Percentiles rank a stretch among this genome's conserved stretches.
Conservation (phyloP, 2,113 vertebrate species). For the Vanacampus margaritifer region DNA sequence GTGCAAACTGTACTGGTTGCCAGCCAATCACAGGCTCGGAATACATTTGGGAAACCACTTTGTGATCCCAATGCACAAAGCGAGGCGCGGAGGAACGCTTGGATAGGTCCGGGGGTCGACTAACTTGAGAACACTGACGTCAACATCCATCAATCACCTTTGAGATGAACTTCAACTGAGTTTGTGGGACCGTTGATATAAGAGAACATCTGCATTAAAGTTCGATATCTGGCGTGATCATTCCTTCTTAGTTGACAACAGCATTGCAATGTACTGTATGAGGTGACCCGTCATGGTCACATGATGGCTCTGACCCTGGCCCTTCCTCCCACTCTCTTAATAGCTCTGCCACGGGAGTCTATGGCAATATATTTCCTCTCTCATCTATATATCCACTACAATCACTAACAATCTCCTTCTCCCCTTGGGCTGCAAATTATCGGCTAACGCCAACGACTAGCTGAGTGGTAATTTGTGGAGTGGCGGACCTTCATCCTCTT, state of each 20-base stretch:
- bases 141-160: not conserved
- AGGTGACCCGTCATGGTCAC: not conserved
- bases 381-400: constrained; percentile 57
- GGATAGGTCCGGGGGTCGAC: not conserved
- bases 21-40: not conserved
- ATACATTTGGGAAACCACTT: not conserved
- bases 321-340: constrained; percentile 41
- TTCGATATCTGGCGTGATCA: not conserved
- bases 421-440: constrained; percentile 54
- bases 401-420: constrained; percentile 49
- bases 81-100: not conserved
- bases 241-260: not conserved
- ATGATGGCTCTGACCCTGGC: constrained; percentile 24
- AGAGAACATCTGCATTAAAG: not conserved
- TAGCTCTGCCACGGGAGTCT: constrained; percentile 40
- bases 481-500: constrained; percentile 42
- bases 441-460: constrained; percentile 37
- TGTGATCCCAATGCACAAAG: not conserved
- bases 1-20: not conserved
- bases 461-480: constrained; percentile 58
- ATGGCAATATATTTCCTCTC: constrained; percentile 45
- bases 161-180: not conserved
- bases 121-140: not conserved
- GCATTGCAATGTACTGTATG: not conserved
- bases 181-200: not conserved